Evolutionary conservation across 2,113 vertebrate species (phyloP).

Genomic region (Cheilinus undulatus): DNA sequence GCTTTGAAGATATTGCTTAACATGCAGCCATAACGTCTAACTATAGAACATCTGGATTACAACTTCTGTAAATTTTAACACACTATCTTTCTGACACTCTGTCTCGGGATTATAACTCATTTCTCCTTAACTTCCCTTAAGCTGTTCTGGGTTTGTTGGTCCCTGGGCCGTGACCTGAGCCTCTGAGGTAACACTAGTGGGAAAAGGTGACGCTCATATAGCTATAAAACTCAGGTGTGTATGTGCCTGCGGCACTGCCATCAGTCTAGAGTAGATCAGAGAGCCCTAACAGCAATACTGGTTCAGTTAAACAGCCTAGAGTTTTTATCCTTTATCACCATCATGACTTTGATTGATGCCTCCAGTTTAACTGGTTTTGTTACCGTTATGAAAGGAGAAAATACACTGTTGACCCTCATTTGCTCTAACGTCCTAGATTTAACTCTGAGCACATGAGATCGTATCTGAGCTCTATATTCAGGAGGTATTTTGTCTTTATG

Average conservation of each 20-base stretch:
- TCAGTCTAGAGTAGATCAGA: not conserved
- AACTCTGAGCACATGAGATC: constrained; percentile 1
- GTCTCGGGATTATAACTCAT: too few relatives aligned
- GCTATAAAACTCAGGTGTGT: constrained; percentile 49
- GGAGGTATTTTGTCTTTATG: too few relatives aligned
- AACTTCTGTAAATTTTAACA: too few relatives aligned
- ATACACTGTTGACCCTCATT: not conserved
- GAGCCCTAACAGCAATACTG: constrained; percentile 19
- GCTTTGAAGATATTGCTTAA: not conserved
- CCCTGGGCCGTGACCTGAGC: constrained; percentile 4
- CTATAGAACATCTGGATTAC: too few relatives aligned
- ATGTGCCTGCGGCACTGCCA: constrained; percentile 31
- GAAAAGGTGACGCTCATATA: constrained; percentile 24
- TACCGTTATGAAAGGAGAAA: constrained; percentile 11
- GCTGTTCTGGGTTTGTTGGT: not conserved
- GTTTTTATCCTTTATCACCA: constrained; percentile 5
- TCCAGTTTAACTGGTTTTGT: constrained; percentile 32
- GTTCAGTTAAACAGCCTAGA: constrained; percentile 11
- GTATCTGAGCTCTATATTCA: not conserved
- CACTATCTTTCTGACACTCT: too few relatives aligned
- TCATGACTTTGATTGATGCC: constrained; percentile 32
- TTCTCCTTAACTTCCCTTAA: not conserved
- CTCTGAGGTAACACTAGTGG: constrained; percentile 1
- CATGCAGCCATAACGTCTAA: not conserved
- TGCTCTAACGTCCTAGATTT: not conserved